These are phyloP conservation scores for Aphidoletes aphidimyza DNA, from an alignment of 2,888 invertebrate genomes.

Conservation along the genomic window DNA sequence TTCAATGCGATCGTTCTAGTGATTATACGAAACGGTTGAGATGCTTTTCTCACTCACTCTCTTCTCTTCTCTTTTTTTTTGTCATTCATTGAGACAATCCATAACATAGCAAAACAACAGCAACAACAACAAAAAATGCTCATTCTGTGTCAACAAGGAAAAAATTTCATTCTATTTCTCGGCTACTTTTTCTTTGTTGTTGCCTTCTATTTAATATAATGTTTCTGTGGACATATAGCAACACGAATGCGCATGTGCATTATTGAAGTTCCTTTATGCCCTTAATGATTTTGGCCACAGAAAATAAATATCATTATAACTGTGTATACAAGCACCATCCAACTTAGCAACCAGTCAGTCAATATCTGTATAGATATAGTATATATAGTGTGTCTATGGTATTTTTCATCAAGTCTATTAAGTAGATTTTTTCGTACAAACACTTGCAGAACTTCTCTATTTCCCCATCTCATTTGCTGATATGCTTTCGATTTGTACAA, in stretches of 20 bases:
- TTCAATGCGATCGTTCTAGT: not conserved
- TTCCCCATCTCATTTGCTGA: no score
- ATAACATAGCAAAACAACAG: not conserved
- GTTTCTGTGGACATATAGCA: not conserved
- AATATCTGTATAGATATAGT: not conserved
- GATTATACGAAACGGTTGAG: no score
- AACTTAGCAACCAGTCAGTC: no score
- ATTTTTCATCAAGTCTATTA: no score
- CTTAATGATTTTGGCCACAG: constrained; percentile 29
- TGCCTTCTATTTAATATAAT: not conserved
- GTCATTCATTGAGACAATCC: no score
- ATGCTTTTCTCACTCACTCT: not conserved
- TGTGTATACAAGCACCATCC: no score
- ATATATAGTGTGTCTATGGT: no score
- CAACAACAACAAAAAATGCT: not conserved
- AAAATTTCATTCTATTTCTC: no score
- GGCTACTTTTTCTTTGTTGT: no score
- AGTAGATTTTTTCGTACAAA: no score
- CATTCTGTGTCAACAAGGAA: constrained; percentile 4
- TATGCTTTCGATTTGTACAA: no score
- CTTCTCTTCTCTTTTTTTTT: not conserved
- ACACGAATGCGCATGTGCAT: constrained; percentile 26
- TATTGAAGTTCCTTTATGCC: constrained; percentile 11
- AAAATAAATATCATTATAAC: constrained; percentile 28
- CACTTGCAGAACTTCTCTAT: no score